A percentile compares a stretch with the other conserved stretches of the same genome.
Conservation (phyloP, 2,113 vertebrate genomes). For the Marmota flaviventris region DNA sequence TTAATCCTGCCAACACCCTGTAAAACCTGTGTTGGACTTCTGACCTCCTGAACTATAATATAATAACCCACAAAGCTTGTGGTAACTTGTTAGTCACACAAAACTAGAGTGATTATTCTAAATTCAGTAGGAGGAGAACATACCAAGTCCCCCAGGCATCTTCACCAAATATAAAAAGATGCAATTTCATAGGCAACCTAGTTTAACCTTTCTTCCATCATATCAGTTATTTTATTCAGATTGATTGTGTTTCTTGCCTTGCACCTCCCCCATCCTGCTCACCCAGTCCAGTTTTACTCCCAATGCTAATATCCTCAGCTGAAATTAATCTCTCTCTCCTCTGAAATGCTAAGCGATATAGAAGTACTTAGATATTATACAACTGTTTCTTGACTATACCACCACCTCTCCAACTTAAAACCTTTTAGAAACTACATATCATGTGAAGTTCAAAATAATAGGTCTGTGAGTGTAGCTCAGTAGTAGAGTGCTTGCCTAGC, state of each 20-base stretch:
- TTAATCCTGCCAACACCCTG: not conserved
- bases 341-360: not conserved
- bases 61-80: not conserved
- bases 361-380: not conserved
- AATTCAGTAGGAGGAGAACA: not conserved
- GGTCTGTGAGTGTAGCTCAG: not conserved
- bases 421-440: not conserved
- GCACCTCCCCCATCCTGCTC: not conserved
- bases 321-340: conserved; percentile 24
- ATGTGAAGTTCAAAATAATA: not conserved
- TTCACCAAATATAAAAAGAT: not conserved
- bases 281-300: not conserved
- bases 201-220: not conserved
- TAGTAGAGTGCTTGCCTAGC: too few species aligned
- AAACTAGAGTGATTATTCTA: not conserved
- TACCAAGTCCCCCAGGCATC: not conserved
- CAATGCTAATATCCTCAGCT: not conserved
- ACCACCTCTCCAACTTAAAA: not conserved
- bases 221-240: not conserved
- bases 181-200: not conserved
- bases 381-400: not conserved
- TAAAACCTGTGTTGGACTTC: not conserved
- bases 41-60: not conserved
- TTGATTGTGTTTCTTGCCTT: not conserved
- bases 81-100: not conserved